Evolutionary conservation across 2,888 invertebrate species (phyloP).

Genomic region (Ryuthela nishihirai): DNA sequence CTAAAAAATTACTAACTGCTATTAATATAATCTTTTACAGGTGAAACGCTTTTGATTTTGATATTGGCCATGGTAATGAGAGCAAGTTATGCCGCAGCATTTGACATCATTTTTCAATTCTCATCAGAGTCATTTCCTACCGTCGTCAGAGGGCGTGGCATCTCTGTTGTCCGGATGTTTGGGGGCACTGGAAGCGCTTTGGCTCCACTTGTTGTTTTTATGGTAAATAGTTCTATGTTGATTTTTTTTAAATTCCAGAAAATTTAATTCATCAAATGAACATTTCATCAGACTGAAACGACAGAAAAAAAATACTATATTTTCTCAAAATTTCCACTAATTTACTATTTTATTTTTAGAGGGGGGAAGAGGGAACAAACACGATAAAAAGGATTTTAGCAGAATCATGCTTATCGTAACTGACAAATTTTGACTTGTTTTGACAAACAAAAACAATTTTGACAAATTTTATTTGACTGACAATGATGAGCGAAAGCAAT

Average conservation of each 20-base stretch:
- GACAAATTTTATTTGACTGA: too few species aligned
- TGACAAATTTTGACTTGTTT: too few species aligned
- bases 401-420: too few species aligned
- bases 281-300: too few species aligned
- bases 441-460: too few species aligned
- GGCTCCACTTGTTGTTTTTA: not conserved
- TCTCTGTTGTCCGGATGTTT: not conserved
- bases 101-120: not conserved
- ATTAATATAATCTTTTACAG: slow-evolving; percentile 5
- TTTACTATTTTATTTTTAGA: too few species aligned
- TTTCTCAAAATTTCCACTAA: too few species aligned
- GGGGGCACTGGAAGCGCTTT: not conserved
- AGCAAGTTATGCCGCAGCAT: not conserved
- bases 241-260: not conserved
- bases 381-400: too few species aligned
- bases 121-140: not conserved
- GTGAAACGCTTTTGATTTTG: not conserved
- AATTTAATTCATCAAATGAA: not conserved
- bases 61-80: not conserved
- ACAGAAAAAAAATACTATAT: too few species aligned
- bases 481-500: too few species aligned
- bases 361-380: too few species aligned
- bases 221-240: not conserved
- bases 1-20: too few species aligned
- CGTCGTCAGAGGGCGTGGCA: not conserved